Percentiles rank a stretch among this genome's conserved stretches.
Conservation (phyloP, 2,113 vertebrate genomes). For the Tachysurus vachellii region DNA sequence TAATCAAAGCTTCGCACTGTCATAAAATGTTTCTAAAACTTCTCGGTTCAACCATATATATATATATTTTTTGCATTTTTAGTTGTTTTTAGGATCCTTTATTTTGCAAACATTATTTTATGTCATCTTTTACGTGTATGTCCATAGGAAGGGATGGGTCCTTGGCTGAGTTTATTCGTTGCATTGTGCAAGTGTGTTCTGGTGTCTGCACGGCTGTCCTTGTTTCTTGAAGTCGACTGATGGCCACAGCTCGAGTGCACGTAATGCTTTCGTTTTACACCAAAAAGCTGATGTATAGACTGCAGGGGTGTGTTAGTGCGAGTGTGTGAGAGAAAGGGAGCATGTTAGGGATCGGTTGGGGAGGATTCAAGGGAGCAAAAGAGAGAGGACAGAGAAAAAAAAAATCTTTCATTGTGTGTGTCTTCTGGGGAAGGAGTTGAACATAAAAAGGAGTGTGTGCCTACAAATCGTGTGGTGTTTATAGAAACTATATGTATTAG, state of each 20-base stretch:
- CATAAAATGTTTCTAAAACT: conserved; percentile 82
- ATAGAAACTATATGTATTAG: conserved; percentile 47
- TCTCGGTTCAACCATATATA: conserved; percentile 50
- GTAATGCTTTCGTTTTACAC: conserved; percentile 58
- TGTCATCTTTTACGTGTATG: conserved; percentile 52
- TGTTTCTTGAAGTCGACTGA: conserved; percentile 50
- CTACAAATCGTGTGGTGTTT: conserved; percentile 60
- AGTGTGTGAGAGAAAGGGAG: conserved; percentile 46
- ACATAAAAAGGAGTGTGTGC: conserved; percentile 59
- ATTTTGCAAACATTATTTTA: conserved; percentile 52
- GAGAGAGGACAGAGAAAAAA: neutral
- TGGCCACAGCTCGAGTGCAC: conserved; percentile 51
- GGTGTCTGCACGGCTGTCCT: conserved; percentile 13
- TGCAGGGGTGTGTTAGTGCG: conserved; percentile 30
- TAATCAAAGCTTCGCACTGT: conserved; percentile 80
- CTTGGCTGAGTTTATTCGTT: conserved; percentile 52
- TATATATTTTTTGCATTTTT: conserved; percentile 59
- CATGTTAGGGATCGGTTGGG: neutral
- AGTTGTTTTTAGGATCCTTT: conserved; percentile 52
- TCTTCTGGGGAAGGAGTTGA: conserved; percentile 51
- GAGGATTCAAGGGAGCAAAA: neutral
- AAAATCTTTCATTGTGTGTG: conserved; percentile 30
- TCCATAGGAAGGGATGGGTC: conserved; percentile 56
- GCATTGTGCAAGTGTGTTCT: conserved; percentile 38
- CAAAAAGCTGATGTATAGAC: conserved; percentile 57